Conservation (phyloP, 2,888 invertebrate genomes). For the Eupithecia vulgata region DNA sequence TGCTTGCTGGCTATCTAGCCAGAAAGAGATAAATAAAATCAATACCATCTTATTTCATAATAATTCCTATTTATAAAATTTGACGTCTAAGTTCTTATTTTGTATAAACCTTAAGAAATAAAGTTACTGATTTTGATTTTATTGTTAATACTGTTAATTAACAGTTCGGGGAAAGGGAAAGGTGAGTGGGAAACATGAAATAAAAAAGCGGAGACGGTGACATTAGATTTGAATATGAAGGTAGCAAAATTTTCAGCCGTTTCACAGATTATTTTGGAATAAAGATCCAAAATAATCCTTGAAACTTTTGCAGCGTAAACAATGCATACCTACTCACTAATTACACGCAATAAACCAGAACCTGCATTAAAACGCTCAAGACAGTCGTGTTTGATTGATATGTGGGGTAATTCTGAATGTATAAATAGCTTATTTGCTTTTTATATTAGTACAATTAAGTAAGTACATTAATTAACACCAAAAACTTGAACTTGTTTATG, state of each 20-base stretch:
- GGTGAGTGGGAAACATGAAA: too few relatives aligned
- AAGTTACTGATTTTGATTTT: too few relatives aligned
- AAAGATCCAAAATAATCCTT: background rate
- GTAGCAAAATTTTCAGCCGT: background rate
- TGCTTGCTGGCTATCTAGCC: too few relatives aligned
- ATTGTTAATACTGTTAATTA: too few relatives aligned
- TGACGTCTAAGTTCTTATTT: too few relatives aligned
- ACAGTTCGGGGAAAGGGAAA: too few relatives aligned
- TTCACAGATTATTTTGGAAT: background rate
- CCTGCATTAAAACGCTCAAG: background rate
- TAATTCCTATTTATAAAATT: too few relatives aligned
- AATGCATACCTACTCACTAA: background rate
- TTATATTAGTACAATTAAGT: constrained; percentile 10
- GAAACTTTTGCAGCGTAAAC: background rate
- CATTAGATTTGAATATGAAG: too few relatives aligned
- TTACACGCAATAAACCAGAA: constrained; percentile 26
- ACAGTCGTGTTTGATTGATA: constrained; percentile 31
- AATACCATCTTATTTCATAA: too few relatives aligned
- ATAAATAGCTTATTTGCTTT: constrained; percentile 28
- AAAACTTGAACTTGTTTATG: constrained; percentile 10
- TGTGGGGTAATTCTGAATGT: constrained; percentile 29
- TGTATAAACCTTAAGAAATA: too few relatives aligned
- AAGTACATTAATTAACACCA: constrained; percentile 20
- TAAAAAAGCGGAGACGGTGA: background rate
- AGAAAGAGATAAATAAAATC: background rate